Percentiles rank a stretch among this genome's conserved stretches.
Evolutionary conservation across 2,888 invertebrate species (phyloP).

Genomic region (Xestia c-nigrum): DNA sequence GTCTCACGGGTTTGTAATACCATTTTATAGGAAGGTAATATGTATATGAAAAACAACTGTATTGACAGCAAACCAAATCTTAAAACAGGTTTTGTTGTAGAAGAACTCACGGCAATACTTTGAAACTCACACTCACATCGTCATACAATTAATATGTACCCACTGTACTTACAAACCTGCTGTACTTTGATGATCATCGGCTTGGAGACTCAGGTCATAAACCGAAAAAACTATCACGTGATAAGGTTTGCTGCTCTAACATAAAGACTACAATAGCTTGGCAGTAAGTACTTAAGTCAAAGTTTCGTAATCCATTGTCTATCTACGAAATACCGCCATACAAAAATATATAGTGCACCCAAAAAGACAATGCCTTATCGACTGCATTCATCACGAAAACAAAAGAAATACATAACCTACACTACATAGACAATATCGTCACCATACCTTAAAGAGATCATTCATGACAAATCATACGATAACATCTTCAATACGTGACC

Average conservation of each 20-base stretch:
- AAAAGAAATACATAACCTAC: slow-evolving; percentile 60
- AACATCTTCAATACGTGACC: slow-evolving; percentile 43
- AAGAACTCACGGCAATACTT: background rate
- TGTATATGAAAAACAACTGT: background rate
- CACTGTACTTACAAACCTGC: background rate
- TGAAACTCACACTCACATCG: background rate
- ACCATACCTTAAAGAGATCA: slow-evolving; percentile 59
- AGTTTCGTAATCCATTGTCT: slow-evolving; percentile 42
- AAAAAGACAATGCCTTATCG: slow-evolving; percentile 62
- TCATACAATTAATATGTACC: background rate
- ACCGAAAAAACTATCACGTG: background rate
- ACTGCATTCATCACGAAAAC: slow-evolving; percentile 59
- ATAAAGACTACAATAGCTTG: slow-evolving; percentile 18
- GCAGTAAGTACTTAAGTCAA: background rate
- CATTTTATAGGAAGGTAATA: background rate
- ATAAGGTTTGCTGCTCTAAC: background rate
- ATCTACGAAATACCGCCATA: slow-evolving; percentile 15
- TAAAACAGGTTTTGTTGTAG: background rate
- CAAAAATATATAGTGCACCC: slow-evolving; percentile 60
- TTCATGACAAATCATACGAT: slow-evolving; percentile 59
- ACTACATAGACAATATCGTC: slow-evolving; percentile 59
- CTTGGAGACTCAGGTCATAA: background rate
- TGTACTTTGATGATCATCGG: background rate
- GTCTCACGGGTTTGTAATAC: background rate
- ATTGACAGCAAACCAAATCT: too few species aligned